phyloP scores from a whole-genome alignment of 2,888 invertebrate genomes.

The Electrophaes corylata region DNA sequence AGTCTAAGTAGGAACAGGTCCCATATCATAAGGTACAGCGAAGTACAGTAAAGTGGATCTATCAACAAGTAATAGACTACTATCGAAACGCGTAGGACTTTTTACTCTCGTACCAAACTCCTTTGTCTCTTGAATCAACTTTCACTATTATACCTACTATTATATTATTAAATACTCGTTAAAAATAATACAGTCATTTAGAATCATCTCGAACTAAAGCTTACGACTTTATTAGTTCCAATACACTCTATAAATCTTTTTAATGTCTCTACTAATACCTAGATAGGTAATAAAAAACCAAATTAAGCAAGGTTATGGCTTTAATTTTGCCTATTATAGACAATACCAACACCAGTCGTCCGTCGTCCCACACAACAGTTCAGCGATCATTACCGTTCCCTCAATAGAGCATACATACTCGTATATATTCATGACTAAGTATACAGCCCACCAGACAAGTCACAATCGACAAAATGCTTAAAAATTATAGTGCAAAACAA shows the following conservation, averaged over 20 bases:
- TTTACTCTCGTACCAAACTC: too few species aligned
- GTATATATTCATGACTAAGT: conserved; percentile 5
- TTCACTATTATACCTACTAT: too few species aligned
- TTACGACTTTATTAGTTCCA: neutral
- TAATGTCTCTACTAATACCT: conserved; percentile 3
- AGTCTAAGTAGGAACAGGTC: too few species aligned
- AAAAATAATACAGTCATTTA: too few species aligned
- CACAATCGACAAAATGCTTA: neutral
- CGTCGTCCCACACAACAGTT: conserved; percentile 10
- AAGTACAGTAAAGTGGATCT: too few species aligned
- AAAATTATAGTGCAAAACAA: neutral
- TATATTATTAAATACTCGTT: too few species aligned
- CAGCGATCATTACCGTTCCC: conserved; percentile 18
- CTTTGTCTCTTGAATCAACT: too few species aligned
- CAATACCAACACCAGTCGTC: neutral
- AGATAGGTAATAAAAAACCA: neutral
- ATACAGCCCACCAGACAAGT: too few species aligned
- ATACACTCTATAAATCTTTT: neutral
- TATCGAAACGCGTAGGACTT: too few species aligned
- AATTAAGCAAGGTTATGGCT: conserved; percentile 6
- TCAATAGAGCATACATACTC: conserved; percentile 15
- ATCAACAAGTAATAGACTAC: too few species aligned
- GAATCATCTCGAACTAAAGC: neutral
- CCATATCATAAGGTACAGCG: too few species aligned
- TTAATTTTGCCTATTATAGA: conserved; percentile 3